Evolutionary conservation across 2,113 vertebrate genomes (phyloP).

Genomic region (Morphnarchus princeps): DNA sequence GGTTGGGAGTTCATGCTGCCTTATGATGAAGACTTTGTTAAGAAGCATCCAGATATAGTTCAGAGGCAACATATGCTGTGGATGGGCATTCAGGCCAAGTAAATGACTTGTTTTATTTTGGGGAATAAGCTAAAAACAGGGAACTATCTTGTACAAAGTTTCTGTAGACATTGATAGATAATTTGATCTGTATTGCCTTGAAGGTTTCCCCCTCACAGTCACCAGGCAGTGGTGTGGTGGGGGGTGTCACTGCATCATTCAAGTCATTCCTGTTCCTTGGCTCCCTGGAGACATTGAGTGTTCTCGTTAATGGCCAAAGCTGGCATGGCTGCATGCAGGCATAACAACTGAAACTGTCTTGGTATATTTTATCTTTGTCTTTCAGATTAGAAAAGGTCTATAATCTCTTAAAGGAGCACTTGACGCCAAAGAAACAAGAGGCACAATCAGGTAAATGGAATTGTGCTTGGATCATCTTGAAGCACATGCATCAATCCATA

Average conservation of each 20-base stretch:
- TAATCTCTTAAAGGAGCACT: constrained; percentile 89
- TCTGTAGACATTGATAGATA: background rate
- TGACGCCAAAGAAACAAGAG: constrained; percentile 83
- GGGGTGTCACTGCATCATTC: background rate
- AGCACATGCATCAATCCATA: background rate
- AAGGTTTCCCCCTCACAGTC: background rate
- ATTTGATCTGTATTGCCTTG: background rate
- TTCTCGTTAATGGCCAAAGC: background rate
- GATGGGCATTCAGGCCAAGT: constrained; percentile 98
- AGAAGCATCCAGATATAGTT: constrained; percentile 93
- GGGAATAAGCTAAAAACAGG: background rate
- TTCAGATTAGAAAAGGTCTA: constrained; percentile 95
- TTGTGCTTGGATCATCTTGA: background rate
- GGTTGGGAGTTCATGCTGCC: constrained; percentile 97
- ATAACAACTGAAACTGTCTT: background rate
- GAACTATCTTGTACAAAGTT: background rate
- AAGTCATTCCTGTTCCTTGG: background rate
- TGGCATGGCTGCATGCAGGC: background rate
- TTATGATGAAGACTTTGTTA: constrained; percentile 87
- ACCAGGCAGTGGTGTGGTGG: background rate
- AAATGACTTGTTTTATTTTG: constrained; percentile 39
- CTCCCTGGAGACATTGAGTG: background rate
- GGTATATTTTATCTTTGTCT: constrained; percentile 1
- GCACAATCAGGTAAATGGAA: constrained; percentile 77
- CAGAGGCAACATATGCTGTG: constrained; percentile 97